Conservation (phyloP, 2,113 vertebrate genomes). For the Ailurus styani region DNA sequence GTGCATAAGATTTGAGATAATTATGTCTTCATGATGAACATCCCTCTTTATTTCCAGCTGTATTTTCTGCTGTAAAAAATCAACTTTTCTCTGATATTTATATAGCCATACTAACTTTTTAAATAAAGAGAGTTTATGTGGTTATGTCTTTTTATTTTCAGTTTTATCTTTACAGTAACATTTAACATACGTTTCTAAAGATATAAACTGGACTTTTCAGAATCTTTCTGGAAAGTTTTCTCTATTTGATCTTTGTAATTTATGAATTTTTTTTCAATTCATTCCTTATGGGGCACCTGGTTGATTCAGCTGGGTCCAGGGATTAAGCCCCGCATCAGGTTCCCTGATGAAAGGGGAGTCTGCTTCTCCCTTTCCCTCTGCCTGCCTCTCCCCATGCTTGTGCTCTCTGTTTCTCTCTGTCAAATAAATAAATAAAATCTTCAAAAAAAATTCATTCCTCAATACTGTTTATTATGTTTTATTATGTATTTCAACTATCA, state of each 20-base stretch:
- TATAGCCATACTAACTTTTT: neutral
- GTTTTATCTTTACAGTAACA: neutral
- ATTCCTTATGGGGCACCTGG: neutral
- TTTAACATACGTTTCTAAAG: neutral
- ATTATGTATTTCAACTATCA: neutral
- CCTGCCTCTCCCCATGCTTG: too few species aligned
- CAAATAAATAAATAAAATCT: too few species aligned
- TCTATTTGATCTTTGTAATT: neutral
- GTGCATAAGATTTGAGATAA: neutral
- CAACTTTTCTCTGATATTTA: neutral
- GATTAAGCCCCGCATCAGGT: too few species aligned
- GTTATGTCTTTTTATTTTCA: neutral
- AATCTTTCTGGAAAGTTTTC: neutral
- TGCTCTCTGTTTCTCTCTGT: too few species aligned
- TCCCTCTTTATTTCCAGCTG: neutral
- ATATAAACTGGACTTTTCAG: neutral
- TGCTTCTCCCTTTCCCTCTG: too few species aligned
- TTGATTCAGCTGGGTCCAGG: too few species aligned
- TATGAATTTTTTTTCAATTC: neutral
- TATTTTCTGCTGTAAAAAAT: neutral
- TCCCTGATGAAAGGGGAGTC: too few species aligned
- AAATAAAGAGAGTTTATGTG: neutral
- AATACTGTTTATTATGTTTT: neutral
- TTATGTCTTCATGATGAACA: neutral
- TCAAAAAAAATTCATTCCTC: neutral